Conservation (phyloP, 2,113 vertebrate species). For the Eubucco bourcierii region DNA sequence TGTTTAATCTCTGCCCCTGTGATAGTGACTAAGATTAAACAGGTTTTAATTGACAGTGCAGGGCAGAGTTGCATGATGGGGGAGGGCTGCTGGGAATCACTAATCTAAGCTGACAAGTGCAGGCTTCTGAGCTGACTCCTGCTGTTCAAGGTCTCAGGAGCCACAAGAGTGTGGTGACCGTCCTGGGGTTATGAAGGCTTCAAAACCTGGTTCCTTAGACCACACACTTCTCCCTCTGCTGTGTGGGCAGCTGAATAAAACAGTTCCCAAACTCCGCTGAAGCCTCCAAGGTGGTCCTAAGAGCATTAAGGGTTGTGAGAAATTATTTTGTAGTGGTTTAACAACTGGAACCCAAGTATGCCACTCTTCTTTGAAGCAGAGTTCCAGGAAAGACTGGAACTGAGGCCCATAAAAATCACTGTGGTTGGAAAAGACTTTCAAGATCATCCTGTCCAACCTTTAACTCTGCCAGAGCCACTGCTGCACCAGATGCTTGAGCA, state of each 20-base stretch:
- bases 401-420: background rate
- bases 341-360: background rate
- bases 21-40: slow-evolving; percentile 34
- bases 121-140: background rate
- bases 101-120: background rate
- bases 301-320: background rate
- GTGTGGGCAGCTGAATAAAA: background rate
- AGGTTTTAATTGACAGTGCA: slow-evolving; percentile 16
- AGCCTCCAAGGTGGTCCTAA: background rate
- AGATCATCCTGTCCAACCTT: too few species aligned
- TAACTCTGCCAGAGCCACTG: too few species aligned
- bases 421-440: too few species aligned
- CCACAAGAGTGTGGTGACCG: background rate
- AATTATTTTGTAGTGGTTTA: background rate
- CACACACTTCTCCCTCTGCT: background rate
- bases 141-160: background rate
- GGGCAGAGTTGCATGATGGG: background rate
- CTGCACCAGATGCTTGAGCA: too few species aligned
- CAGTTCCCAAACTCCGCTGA: background rate
- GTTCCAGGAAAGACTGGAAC: background rate
- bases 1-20: slow-evolving; percentile 27
- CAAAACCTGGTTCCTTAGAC: background rate
- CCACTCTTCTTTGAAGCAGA: background rate
- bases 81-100: background rate
- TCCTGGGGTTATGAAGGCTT: background rate